These are phyloP conservation scores for Epicauta chinensis DNA, from an alignment of 1,140 invertebrate genomes.

Conservation along the genomic window DNA sequence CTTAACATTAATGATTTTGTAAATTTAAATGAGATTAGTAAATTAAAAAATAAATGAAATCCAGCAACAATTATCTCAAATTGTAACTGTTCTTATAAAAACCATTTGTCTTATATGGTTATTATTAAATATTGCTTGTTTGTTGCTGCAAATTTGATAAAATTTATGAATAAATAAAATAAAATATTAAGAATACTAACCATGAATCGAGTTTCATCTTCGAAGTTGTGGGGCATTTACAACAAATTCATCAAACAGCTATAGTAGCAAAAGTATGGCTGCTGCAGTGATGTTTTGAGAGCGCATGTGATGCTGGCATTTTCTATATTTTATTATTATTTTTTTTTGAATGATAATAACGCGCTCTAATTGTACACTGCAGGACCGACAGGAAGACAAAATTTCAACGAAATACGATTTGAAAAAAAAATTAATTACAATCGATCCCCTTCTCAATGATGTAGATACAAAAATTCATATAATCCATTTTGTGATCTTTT, in stretches of 20 bases:
- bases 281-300: slow-evolving; percentile 35
- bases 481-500: too few relatives aligned
- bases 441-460: too few relatives aligned
- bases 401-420: slow-evolving; percentile 35
- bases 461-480: too few relatives aligned
- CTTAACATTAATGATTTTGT: too few relatives aligned
- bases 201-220: slow-evolving; percentile 36
- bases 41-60: too few relatives aligned
- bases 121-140: too few relatives aligned
- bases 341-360: not conserved
- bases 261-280: slow-evolving; percentile 40
- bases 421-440: not conserved
- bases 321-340: not conserved
- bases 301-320: slow-evolving; percentile 13
- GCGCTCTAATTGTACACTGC: slow-evolving; percentile 26
- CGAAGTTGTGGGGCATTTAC: slow-evolving; percentile 24
- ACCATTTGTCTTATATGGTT: too few relatives aligned
- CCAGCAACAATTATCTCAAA: not conserved
- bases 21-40: too few relatives aligned
- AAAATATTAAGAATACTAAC: slow-evolving; percentile 38
- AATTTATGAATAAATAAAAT: slow-evolving; percentile 16
- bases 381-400: slow-evolving; percentile 42
- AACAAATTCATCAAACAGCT: slow-evolving; percentile 34
- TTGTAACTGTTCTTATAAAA: not conserved
- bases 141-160: not conserved